Conservation (phyloP, 2,113 vertebrate species). For the Bubo blakistoni region DNA sequence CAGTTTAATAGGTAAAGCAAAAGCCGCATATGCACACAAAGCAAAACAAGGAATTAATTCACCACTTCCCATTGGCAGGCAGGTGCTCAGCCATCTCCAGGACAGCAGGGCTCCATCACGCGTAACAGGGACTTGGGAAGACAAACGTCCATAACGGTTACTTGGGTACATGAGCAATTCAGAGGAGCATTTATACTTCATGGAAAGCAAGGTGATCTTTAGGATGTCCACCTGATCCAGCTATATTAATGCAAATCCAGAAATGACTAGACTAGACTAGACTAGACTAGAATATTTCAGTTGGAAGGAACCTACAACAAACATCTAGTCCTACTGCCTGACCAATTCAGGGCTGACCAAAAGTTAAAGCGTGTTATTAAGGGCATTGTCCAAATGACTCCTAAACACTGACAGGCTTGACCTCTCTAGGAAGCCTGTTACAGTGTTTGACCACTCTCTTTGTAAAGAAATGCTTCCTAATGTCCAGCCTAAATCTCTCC, state of each 20-base stretch:
- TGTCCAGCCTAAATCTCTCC: too few relatives aligned
- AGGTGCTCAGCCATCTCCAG: too few relatives aligned
- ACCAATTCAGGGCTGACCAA: neutral
- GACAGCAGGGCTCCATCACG: too few relatives aligned
- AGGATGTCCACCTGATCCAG: neutral
- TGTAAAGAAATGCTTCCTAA: neutral
- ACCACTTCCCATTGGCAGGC: too few relatives aligned
- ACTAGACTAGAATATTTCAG: neutral
- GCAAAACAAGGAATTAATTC: too few relatives aligned
- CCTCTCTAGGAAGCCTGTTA: neutral
- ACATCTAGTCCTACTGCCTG: neutral
- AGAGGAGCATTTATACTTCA: neutral
- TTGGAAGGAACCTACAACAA: neutral
- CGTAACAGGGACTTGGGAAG: too few relatives aligned
- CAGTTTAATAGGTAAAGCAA: too few relatives aligned
- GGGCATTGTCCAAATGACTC: neutral
- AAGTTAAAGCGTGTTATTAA: neutral
- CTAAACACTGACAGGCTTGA: neutral
- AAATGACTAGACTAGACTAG: neutral
- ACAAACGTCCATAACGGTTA: too few relatives aligned
- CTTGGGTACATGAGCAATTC: neutral
- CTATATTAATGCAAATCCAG: neutral
- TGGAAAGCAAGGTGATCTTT: neutral
- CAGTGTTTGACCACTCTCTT: neutral
- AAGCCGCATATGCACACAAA: too few relatives aligned